Evolutionary conservation across 92 coral and sea anemone genomes (phyloP), one percentile per base, ranked within the genome.

Genomic region (Porites lobata): DNA sequence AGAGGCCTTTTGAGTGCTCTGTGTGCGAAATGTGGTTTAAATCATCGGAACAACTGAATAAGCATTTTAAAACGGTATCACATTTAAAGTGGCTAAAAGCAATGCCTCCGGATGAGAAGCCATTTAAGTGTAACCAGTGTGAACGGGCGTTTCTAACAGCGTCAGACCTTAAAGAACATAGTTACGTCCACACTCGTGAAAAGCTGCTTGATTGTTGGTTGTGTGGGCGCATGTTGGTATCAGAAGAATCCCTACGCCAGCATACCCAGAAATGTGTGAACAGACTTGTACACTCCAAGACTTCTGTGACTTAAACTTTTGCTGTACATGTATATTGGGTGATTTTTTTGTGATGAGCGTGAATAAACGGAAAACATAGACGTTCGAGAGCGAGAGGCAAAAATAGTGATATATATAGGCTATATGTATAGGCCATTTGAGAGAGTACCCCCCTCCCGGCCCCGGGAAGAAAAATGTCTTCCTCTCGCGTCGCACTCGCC

Each of bases 1-100:
- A 50, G 18, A 75, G 79, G 22, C 79, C 79, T 9, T 75, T 75
- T 9, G 79, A 75, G 18, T 75, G 79, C 62, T 50, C 64, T 50
- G 19, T 51, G 64, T 75, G 79, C 53, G 21, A 54, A 75, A 75
- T 19, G 47, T 54, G 64, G 79, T 52, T 50, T 54, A 75, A 75
- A 22, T 75, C 79, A n/a, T 75, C 47, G 53, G 79, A 54, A 26
- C 62, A 50, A 19, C 59, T 75, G 62, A 75, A 51, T 9, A 75
- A 21, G 65, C 65, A 75, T 38, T 19, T 50, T 1, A 75, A 51
- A 19, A 54, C 64, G 24, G 79, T 17, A 14, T 54, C 62, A 20
- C 79, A 75, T 43, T 50, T 54, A 38, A 50, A 50, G 64, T 51
- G 53, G 32, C 43, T 70, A 43, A 52, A 70, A 38, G 11, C 75